A percentile compares a stretch with the other conserved stretches of the same genome.
Conservation (phyloP, 1,140 invertebrate genomes). For the Grapholita molesta region DNA sequence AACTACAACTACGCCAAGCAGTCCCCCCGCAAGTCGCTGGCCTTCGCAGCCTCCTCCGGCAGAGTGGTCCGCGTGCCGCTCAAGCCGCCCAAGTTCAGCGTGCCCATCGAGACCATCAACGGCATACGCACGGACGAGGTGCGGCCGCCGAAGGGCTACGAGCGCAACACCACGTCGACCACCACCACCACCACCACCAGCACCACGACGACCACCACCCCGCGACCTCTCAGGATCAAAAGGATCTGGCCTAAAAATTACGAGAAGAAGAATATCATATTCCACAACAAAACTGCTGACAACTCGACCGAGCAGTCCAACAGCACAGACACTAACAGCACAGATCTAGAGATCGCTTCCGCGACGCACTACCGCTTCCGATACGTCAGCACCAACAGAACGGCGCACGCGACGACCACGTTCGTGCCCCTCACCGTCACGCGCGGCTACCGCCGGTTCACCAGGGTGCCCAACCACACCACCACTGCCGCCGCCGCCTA, state of each 20-base stretch:
- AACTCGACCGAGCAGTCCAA: constrained; percentile 22
- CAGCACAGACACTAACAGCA: constrained; percentile 38
- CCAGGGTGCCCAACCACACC: constrained; percentile 44
- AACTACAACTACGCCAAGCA: constrained; percentile 34
- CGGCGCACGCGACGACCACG: constrained; percentile 23
- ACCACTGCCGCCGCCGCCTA: constrained; percentile 39
- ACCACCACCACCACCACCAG: constrained; percentile 32
- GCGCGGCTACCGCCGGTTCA: constrained; percentile 46
- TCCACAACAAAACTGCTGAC: constrained; percentile 28
- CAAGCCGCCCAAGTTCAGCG: constrained; percentile 56
- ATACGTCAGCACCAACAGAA: constrained; percentile 22
- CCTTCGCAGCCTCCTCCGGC: constrained; percentile 40
- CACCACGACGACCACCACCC: constrained; percentile 54
- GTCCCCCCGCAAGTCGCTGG: constrained; percentile 27
- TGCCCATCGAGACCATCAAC: constrained; percentile 63
- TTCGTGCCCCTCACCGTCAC: constrained; percentile 30
- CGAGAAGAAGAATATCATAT: constrained; percentile 49
- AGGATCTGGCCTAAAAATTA: constrained; percentile 69
- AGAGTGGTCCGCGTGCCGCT: constrained; percentile 32
- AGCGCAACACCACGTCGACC: constrained; percentile 39
- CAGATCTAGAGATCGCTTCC: constrained; percentile 30
- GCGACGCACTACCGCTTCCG: constrained; percentile 30
- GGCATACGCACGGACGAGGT: constrained; percentile 57
- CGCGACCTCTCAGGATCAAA: constrained; percentile 57
- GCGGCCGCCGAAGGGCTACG: constrained; percentile 44